Evolutionary conservation across 1,140 invertebrate species (phyloP).

Genomic region (Drosophila pseudoananassae): DNA sequence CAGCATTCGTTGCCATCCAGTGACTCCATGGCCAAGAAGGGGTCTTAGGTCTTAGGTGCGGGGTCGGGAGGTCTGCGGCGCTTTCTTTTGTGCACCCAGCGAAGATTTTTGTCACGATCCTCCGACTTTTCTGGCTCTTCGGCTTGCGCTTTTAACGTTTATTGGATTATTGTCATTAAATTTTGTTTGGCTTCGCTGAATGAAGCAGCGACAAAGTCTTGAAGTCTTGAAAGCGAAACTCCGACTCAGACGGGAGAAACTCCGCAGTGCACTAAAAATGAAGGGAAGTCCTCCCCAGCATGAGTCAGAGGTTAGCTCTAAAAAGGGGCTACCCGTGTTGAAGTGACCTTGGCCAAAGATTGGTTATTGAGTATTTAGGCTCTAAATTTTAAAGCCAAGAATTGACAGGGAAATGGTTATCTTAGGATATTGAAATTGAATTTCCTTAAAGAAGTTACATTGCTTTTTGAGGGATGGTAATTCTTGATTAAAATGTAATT

Average conservation of each 20-base stretch:
- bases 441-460: neutral
- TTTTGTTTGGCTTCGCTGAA: slow-evolving; percentile 42
- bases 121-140: slow-evolving; percentile 6
- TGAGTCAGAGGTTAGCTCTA: slow-evolving; percentile 62
- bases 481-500: neutral
- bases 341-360: slow-evolving; percentile 23
- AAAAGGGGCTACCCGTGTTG: slow-evolving; percentile 53
- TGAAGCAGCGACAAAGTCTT: slow-evolving; percentile 20
- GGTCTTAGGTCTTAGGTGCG: slow-evolving; percentile 28
- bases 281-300: slow-evolving; percentile 27
- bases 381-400: neutral
- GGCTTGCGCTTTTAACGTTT: slow-evolving; percentile 65
- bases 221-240: slow-evolving; percentile 67
- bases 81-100: slow-evolving; percentile 70
- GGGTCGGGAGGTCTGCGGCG: slow-evolving; percentile 45
- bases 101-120: slow-evolving; percentile 75
- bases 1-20: slow-evolving; percentile 47
- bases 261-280: neutral
- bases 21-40: slow-evolving; percentile 16
- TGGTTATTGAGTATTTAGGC: slow-evolving; percentile 1
- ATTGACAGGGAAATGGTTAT: neutral
- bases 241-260: slow-evolving; percentile 23
- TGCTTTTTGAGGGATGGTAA: neutral
- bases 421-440: neutral
- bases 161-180: slow-evolving; percentile 82